phyloP scores from a whole-genome alignment of 2,888 invertebrate species.

The Vannuccia rotundouncinata region DNA sequence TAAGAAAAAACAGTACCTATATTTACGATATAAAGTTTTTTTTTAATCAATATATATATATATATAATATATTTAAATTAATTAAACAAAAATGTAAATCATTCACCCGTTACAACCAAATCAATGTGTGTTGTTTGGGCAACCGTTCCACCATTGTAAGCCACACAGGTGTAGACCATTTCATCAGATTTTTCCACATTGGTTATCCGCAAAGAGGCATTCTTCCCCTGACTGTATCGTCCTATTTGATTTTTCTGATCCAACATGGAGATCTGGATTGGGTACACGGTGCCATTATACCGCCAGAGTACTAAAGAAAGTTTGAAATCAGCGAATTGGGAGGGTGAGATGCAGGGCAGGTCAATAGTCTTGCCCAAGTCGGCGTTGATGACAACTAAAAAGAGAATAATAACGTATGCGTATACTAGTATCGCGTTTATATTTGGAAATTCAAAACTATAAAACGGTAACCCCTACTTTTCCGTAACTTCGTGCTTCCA shows the following conservation, averaged over 20 bases:
- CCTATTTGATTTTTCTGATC: background rate
- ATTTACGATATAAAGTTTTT: no score
- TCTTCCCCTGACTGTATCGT: background rate
- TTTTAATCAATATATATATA: no score
- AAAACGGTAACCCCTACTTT: no score
- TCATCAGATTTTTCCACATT: background rate
- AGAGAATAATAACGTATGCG: no score
- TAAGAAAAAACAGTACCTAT: no score
- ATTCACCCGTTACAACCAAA: background rate
- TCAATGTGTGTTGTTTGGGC: background rate
- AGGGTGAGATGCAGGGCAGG: background rate
- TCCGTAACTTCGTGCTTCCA: no score
- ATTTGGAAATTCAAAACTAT: no score
- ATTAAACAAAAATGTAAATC: no score
- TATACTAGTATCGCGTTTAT: no score
- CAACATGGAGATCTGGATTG: background rate
- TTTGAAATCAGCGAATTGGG: background rate
- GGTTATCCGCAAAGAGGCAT: background rate
- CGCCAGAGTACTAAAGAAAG: background rate
- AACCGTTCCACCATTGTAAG: background rate
- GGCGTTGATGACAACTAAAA: slow-evolving; percentile 6
- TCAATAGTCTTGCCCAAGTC: background rate
- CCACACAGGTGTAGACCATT: background rate
- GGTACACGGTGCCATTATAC: background rate
- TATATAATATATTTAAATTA: no score